A percentile compares a stretch with the other conserved stretches of the same genome.
phyloP scores from a whole-genome alignment of 2,113 vertebrate genomes.

The Parus major region DNA sequence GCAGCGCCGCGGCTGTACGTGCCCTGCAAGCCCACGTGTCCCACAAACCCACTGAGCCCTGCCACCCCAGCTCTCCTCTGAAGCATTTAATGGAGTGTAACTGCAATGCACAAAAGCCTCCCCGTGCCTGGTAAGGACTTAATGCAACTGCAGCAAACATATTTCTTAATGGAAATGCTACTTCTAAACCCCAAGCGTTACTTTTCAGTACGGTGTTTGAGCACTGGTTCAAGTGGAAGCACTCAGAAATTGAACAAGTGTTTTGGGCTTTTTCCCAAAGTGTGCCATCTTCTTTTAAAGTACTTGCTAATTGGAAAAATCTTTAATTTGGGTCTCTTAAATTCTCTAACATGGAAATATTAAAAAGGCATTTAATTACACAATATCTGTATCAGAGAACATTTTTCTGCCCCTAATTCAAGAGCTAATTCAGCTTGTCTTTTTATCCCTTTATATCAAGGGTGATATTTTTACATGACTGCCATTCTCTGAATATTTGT shows the following conservation, averaged over 20 bases:
- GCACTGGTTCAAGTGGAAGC: not conserved
- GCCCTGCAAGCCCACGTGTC: not conserved
- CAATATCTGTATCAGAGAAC: not conserved
- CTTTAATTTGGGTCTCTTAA: not conserved
- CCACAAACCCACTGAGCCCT: not conserved
- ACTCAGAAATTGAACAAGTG: not conserved
- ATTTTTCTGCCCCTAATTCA: not conserved
- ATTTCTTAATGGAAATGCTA: not conserved
- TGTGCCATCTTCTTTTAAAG: not conserved
- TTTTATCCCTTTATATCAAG: not conserved
- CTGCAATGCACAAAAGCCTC: not conserved
- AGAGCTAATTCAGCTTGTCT: not conserved
- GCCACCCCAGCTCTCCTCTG: not conserved
- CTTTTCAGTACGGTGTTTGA: rapidly evolving
- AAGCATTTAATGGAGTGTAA: not conserved
- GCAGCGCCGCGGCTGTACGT: rapidly evolving
- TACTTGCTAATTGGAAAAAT: not conserved
- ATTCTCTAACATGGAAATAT: not conserved
- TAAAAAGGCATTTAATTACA: not conserved
- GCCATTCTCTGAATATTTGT: not conserved
- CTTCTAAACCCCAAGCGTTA: rapidly evolving
- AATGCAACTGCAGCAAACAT: rapidly evolving
- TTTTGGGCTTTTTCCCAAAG: not conserved
- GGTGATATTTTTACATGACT: not conserved
- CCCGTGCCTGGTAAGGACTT: rapidly evolving